phyloP scores from a whole-genome alignment of 2,797 vertebrate genomes.

The Pelobates cultripes region DNA sequence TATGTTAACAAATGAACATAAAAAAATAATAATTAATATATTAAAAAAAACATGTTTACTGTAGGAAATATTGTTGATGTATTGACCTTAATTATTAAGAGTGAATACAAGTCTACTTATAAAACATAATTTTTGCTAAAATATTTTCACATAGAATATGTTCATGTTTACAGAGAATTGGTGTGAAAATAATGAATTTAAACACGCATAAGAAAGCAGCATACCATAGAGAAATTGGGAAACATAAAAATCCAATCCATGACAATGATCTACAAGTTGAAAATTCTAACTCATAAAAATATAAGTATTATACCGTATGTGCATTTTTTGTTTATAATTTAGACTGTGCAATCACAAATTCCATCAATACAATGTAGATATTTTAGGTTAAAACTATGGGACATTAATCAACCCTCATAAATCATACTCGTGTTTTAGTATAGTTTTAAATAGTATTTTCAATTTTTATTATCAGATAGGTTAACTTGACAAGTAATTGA shows the following conservation, averaged over 20 bases:
- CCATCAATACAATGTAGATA: conserved; percentile 18
- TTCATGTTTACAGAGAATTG: conserved; percentile 69
- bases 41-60: conserved; percentile 75
- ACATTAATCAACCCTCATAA: background rate
- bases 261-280: conserved; percentile 9
- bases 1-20: conserved; percentile 92
- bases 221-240: conserved; percentile 65
- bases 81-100: conserved; percentile 77
- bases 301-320: background rate
- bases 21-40: conserved; percentile 64
- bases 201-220: conserved; percentile 68
- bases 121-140: conserved; percentile 79
- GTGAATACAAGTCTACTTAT: conserved; percentile 78
- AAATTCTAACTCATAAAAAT: conserved; percentile 12
- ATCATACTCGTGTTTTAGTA: background rate
- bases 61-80: conserved; percentile 80
- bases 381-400: no score
- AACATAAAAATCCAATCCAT: conserved; percentile 31
- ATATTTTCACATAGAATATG: conserved; percentile 78
- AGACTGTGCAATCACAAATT: no score
- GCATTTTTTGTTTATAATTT: no score
- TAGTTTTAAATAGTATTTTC: background rate
- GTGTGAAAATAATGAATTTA: conserved; percentile 61
- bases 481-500: no score
- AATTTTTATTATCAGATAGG: no score